Evolutionary conservation across 2,113 vertebrate genomes (phyloP).

Genomic region (Bolborhynchus lineola): DNA sequence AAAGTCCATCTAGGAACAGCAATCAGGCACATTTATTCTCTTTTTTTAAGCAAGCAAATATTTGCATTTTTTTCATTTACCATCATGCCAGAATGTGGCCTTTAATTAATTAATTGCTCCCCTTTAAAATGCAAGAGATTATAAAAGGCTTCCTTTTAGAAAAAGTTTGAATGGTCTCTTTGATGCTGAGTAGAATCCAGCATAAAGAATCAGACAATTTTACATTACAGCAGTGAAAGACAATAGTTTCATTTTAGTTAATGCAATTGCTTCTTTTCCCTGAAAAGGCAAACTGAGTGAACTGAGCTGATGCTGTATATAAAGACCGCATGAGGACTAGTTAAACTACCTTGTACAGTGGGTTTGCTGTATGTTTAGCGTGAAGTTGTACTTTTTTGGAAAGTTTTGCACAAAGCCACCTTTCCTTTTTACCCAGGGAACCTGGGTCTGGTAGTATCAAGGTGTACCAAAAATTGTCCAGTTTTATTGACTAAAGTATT

Average conservation of each 20-base stretch:
- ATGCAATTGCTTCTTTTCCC: neutral
- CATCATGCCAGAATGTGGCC: neutral
- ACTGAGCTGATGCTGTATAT: conserved; percentile 30
- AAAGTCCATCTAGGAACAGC: neutral
- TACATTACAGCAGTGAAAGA: neutral
- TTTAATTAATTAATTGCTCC: neutral
- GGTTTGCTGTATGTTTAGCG: conserved; percentile 32
- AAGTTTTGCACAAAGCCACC: conserved; percentile 21
- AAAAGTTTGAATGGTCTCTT: neutral
- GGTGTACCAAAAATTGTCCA: conserved; percentile 19
- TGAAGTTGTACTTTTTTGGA: conserved; percentile 7
- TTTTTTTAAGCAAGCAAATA: neutral
- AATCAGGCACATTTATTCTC: neutral
- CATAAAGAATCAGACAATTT: neutral
- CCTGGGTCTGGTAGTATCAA: neutral
- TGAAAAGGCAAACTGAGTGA: neutral
- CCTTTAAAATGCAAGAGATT: neutral
- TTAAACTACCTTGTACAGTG: neutral
- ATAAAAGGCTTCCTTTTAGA: neutral
- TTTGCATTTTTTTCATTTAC: neutral
- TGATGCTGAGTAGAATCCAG: neutral
- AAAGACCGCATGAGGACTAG: conserved; percentile 47
- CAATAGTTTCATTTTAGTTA: neutral
- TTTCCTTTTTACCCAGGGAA: neutral
- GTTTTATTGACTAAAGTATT: neutral